Conservation (phyloP, 2,888 invertebrate species). For the Melanophora roralis region DNA sequence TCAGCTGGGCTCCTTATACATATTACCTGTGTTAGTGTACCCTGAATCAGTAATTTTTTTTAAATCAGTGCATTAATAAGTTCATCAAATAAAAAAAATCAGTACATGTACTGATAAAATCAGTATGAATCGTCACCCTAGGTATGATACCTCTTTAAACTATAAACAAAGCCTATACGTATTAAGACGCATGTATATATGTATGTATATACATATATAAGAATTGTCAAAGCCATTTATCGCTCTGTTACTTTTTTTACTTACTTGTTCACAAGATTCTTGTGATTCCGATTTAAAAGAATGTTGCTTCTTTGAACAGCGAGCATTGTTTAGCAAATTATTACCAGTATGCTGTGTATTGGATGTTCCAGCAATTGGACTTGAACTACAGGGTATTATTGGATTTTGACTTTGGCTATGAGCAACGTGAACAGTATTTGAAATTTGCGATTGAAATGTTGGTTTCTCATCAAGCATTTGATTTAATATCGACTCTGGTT, state of each 20-base stretch:
- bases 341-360: constrained; percentile 48
- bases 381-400: constrained; percentile 37
- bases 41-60: too few relatives aligned
- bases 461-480: constrained; percentile 79
- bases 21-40: too few relatives aligned
- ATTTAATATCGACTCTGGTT: constrained; percentile 87
- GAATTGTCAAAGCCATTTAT: neutral
- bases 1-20: too few relatives aligned
- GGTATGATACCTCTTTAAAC: too few relatives aligned
- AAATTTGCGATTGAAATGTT: constrained; percentile 59
- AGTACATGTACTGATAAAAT: too few relatives aligned
- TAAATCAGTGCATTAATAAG: too few relatives aligned
- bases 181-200: neutral
- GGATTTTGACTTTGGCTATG: constrained; percentile 26
- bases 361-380: constrained; percentile 52
- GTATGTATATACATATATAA: neutral
- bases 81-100: too few relatives aligned
- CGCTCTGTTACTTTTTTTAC: neutral
- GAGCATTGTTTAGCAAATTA: constrained; percentile 47
- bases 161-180: too few relatives aligned
- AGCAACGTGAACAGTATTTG: constrained; percentile 6
- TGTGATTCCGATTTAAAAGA: constrained; percentile 75
- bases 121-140: too few relatives aligned
- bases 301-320: constrained; percentile 70
- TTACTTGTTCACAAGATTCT: constrained; percentile 77